These are phyloP conservation scores for Drosophila subpulchrella DNA, from an alignment of 1,140 invertebrate genomes.

Conservation along the genomic window DNA sequence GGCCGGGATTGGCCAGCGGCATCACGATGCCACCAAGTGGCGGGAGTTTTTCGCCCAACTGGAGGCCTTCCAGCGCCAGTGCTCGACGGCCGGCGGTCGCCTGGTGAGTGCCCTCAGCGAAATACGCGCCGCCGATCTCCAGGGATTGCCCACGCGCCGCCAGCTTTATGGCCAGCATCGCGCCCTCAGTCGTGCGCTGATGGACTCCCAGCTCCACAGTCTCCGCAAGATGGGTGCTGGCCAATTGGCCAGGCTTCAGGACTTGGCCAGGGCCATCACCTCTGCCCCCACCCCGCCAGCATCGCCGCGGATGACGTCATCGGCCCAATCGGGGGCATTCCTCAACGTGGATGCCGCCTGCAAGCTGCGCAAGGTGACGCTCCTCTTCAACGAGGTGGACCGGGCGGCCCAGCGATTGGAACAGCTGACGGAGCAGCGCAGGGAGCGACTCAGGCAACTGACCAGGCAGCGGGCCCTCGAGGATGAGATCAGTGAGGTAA, in stretches of 20 bases:
- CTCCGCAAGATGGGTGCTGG: slow-evolving; percentile 85
- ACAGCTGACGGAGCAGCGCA: slow-evolving; percentile 85
- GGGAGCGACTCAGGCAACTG: slow-evolving; percentile 86
- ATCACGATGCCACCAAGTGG: slow-evolving; percentile 87
- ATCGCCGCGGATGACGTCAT: slow-evolving; percentile 23
- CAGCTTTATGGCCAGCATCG: slow-evolving; percentile 86
- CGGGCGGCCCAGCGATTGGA: slow-evolving; percentile 86
- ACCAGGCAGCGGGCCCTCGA: slow-evolving; percentile 85
- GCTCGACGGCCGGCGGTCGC: slow-evolving; percentile 85
- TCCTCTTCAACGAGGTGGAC: slow-evolving; percentile 86
- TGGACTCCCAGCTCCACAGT: slow-evolving; percentile 85
- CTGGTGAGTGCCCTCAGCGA: slow-evolving; percentile 86
- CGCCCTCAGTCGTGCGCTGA: slow-evolving; percentile 85
- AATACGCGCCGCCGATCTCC: slow-evolving; percentile 85
- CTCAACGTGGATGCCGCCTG: slow-evolving; percentile 63
- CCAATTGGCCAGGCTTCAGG: slow-evolving; percentile 85
- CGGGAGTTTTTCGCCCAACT: slow-evolving; percentile 87
- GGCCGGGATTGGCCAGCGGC: slow-evolving; percentile 83
- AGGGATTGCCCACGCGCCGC: slow-evolving; percentile 85
- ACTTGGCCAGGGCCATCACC: slow-evolving; percentile 82
- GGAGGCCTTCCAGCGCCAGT: slow-evolving; percentile 85
- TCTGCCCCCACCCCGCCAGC: slow-evolving; percentile 5
- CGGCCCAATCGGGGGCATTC: slow-evolving; percentile 5
- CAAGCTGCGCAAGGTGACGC: slow-evolving; percentile 84
- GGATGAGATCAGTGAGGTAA: slow-evolving; percentile 87